Evolutionary conservation across 2,888 invertebrate species (phyloP).

Genomic region (Syritta pipiens): DNA sequence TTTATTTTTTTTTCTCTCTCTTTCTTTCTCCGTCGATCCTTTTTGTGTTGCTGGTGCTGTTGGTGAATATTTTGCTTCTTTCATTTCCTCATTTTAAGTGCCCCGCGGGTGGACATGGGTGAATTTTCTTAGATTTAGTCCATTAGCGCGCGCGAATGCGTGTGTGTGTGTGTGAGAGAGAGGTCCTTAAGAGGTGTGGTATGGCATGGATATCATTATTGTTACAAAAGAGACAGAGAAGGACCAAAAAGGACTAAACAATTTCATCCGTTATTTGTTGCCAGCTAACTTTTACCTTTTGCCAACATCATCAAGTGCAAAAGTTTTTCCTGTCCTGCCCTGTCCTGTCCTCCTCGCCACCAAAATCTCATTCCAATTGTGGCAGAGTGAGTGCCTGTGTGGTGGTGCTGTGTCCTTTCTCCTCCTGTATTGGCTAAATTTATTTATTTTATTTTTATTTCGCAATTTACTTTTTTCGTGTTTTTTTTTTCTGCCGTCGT

Average conservation of each 20-base stretch:
- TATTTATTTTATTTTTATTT: constrained; percentile 68
- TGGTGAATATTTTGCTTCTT: constrained; percentile 65
- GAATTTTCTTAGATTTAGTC: constrained; percentile 64
- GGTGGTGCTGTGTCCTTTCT: constrained; percentile 19
- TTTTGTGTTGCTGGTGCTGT: constrained; percentile 13
- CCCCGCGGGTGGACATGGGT: constrained; percentile 64
- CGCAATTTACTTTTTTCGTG: constrained; percentile 47
- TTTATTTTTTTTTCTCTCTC: background rate
- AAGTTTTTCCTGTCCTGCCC: constrained; percentile 39
- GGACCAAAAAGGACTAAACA: constrained; percentile 56
- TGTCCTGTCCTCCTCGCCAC: background rate
- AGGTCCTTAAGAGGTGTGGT: constrained; percentile 62
- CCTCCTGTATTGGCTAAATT: constrained; percentile 68
- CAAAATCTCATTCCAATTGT: constrained; percentile 11
- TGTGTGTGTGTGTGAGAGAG: background rate
- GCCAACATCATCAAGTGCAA: constrained; percentile 68
- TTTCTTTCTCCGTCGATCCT: background rate
- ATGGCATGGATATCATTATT: constrained; percentile 66
- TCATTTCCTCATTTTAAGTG: constrained; percentile 66
- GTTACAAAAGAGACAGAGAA: constrained; percentile 38
- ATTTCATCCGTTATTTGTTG: constrained; percentile 69
- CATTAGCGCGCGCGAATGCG: constrained; percentile 38
- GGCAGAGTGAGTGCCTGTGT: background rate
- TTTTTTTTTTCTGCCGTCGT: constrained; percentile 30
- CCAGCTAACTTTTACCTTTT: constrained; percentile 69